A percentile compares a stretch with the other conserved stretches of the same genome.
phyloP scores from a whole-genome alignment of 2,888 invertebrate genomes.

The Athetis lepigone region DNA sequence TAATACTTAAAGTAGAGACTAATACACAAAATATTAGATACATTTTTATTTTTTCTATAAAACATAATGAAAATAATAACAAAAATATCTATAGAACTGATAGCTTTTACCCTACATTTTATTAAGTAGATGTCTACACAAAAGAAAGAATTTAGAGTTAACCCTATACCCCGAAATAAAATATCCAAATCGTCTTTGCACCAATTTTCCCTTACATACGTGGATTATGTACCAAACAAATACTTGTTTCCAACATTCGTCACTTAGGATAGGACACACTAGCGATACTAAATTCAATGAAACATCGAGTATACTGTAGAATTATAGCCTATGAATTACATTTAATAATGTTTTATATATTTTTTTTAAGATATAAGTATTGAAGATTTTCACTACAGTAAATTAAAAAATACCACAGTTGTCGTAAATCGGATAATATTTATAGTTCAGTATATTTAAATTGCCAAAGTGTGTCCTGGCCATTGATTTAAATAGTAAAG shows the following conservation, averaged over 20 bases:
- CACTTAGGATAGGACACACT: background rate
- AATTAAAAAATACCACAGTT: no score
- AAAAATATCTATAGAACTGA: background rate
- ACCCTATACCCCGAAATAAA: background rate
- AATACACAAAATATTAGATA: no score
- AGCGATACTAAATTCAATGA: background rate
- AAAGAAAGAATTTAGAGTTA: background rate
- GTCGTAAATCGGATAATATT: no score
- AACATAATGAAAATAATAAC: background rate
- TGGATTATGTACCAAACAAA: slow-evolving; percentile 21
- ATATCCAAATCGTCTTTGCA: slow-evolving; percentile 26
- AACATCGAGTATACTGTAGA: no score
- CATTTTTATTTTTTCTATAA: no score
- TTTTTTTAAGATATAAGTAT: no score
- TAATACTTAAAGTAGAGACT: background rate
- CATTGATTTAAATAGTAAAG: no score
- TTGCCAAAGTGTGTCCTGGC: no score
- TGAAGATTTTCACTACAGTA: no score
- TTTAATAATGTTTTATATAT: no score
- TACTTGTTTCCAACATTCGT: background rate
- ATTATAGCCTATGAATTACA: no score
- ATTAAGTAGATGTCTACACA: background rate
- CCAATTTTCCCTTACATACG: background rate
- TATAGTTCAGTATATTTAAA: no score
- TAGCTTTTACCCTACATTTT: background rate